Evolutionary conservation across 2,888 invertebrate genomes (phyloP).

Genomic region (Ormia ochracea): DNA sequence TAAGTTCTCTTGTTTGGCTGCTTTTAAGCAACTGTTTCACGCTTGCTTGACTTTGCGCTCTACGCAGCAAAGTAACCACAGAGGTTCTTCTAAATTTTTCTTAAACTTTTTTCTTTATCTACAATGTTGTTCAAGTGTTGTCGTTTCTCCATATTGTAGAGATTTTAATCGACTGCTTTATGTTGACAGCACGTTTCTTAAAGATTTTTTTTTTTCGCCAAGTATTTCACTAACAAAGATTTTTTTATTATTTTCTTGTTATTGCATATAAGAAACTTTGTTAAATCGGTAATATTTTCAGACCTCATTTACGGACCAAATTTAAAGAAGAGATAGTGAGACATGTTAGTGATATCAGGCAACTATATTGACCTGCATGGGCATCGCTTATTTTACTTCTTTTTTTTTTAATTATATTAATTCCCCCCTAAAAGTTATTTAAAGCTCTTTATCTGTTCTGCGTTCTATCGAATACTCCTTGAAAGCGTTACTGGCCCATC

Average conservation of each 20-base stretch:
- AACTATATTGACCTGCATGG: too few species aligned
- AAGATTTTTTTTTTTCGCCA: background rate
- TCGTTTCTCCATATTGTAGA: background rate
- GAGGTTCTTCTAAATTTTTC: conserved; percentile 9
- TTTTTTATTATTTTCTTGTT: background rate
- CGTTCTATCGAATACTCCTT: too few species aligned
- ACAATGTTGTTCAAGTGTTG: background rate
- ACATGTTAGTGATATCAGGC: too few species aligned
- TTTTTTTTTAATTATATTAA: too few species aligned
- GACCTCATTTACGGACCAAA: background rate
- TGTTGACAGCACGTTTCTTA: conserved; percentile 35
- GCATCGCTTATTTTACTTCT: too few species aligned
- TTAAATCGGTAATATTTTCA: background rate
- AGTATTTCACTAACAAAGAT: conserved; percentile 15
- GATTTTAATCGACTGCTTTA: background rate
- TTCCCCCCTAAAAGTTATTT: too few species aligned
- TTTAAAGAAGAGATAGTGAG: too few species aligned
- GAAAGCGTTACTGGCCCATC: too few species aligned
- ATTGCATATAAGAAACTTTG: conserved; percentile 3
- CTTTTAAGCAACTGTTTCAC: background rate
- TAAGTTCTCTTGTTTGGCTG: background rate
- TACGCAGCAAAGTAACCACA: background rate
- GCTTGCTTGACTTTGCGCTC: background rate
- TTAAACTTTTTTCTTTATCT: background rate
- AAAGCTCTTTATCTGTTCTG: too few species aligned